These are phyloP conservation scores for Corythoichthys haematopterus DNA, from an alignment of 2,113 vertebrate genomes.

Conservation along the genomic window DNA sequence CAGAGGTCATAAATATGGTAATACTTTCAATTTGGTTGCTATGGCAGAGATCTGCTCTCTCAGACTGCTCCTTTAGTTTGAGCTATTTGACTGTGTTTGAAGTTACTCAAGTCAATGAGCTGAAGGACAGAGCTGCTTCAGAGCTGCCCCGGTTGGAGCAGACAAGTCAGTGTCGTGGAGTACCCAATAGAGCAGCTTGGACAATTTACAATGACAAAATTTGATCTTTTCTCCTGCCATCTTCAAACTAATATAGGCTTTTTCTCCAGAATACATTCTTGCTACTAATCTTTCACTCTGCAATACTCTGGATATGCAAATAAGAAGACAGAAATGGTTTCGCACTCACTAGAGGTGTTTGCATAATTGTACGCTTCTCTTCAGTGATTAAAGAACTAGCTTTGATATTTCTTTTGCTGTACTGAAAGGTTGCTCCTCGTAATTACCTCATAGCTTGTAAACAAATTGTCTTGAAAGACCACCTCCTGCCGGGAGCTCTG, in stretches of 20 bases:
- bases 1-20: too few relatives aligned
- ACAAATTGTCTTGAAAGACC: slow-evolving; percentile 58
- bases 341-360: slow-evolving; percentile 32
- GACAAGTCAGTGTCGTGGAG: background rate
- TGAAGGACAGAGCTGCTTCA: background rate
- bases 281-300: background rate
- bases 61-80: too few relatives aligned
- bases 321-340: slow-evolving; percentile 8
- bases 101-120: background rate
- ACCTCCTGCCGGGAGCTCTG: slow-evolving; percentile 45
- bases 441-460: slow-evolving; percentile 62
- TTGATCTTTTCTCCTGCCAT: slow-evolving; percentile 18
- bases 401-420: slow-evolving; percentile 46
- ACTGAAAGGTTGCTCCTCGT: slow-evolving; percentile 37
- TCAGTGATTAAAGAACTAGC: slow-evolving; percentile 33
- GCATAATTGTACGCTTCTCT: slow-evolving; percentile 49
- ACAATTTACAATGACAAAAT: slow-evolving; percentile 25
- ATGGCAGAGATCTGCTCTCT: too few relatives aligned
- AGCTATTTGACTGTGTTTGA: background rate
- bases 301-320: slow-evolving; percentile 12
- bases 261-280: slow-evolving; percentile 8
- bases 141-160: slow-evolving; percentile 5
- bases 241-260: slow-evolving; percentile 36
- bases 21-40: too few relatives aligned
- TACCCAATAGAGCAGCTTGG: slow-evolving; percentile 11